Evolutionary conservation across 2,113 vertebrate species (phyloP), one percentile per base, ranked within the genome.

Genomic region (Tenrec ecaudatus): DNA sequence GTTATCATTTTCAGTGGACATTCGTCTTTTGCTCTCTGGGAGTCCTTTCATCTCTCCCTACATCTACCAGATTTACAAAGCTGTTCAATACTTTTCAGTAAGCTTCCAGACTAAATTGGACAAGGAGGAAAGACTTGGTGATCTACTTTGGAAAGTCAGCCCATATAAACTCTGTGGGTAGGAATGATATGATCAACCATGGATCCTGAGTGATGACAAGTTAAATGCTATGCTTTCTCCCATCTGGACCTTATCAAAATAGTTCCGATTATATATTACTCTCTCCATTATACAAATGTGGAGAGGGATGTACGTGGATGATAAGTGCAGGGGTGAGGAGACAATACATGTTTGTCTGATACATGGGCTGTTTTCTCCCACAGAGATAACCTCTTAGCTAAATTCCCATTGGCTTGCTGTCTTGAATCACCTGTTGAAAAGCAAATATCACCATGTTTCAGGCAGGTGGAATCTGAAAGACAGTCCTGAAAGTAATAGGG

Each of bases 141-240:
- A n/a, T n/a, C 29, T n/a, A 69, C 66, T 71, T 71, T 2, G 19
- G 17, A 19, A 71, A 33, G 33, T 16, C n/a, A 36, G 69, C 17
- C 31, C n/a, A 20, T 33, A 36, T 17, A 71, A 69, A 71, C 16
- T 10, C 5, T n/a, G 6, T n/a, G 14, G 68, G n/a, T 69, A 6
- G 20, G 4, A 9, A 36, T 27, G 33, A 27, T 73, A 33, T 15
- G n/a, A 36, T 9, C 33, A 73, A n/a, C 33, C 17, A 73, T 7
- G 0, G n/a, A 36, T 38, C 33, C 2, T 33, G 33, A 73, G n/a
- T 73, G 20, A 8, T 16, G 2, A 22, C 22, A 17, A 73, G 71
- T 9, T 14, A 4, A 0, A 0, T 2, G 1, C 1, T 1, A 3
- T 16, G 22, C 40, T 31, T n/a, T 81, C 47, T 82, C 15, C 36